Base-by-base conservation (phyloP, 2,113 vertebrate species). In the Notiomystis cincta region DNA sequence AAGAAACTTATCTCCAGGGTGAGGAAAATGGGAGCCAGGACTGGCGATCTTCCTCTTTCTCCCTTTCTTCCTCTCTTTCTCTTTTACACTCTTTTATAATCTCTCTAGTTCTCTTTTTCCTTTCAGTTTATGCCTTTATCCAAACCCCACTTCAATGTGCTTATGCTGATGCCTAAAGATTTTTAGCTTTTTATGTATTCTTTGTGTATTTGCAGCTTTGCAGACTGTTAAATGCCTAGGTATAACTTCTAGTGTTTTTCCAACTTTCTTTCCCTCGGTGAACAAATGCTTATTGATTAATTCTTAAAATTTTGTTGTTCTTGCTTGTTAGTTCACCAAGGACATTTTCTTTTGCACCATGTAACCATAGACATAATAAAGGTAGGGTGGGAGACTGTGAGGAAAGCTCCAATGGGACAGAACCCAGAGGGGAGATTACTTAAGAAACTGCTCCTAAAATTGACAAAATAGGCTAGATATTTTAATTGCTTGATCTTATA, bases 71-170 rank as follows among this genome's bases (percentile, higher is more conserved):
- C 24, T 62, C 62, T 53, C 7, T 45, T 65, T 66, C 23, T 22
- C 9, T 77, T 50, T 57, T 10, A 23, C 10, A 20, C 2, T 51
- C 2, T 44, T 65, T 50, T n/a, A 30, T 75, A 21, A 45, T n/a
- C 28, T 60, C 11, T 44, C 9, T 22, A 16, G 2, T 45, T 60
- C 4, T 53, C 8, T 12, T 50, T 66, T 58, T 28, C 20, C 19
- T 82, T 73, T 66, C 23, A 45, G 38, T 2, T 45, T 81, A n/a
- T 0, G 0, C 13, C 10, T 53, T 67, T 82, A 18, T 45, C 28
- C 24, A 75, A 89, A 60, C 27, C 9, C 4, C 9, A 10, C 19
- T 75, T 58, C 38, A 16, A 14, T 40, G 13, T 53, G 20, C 13
- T 60, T 60, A 31, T 67, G 15, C 12, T 13, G n/a, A 31, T 38